Conservation (phyloP, 2,888 invertebrate genomes). For the Blastobasis lacticolella region DNA sequence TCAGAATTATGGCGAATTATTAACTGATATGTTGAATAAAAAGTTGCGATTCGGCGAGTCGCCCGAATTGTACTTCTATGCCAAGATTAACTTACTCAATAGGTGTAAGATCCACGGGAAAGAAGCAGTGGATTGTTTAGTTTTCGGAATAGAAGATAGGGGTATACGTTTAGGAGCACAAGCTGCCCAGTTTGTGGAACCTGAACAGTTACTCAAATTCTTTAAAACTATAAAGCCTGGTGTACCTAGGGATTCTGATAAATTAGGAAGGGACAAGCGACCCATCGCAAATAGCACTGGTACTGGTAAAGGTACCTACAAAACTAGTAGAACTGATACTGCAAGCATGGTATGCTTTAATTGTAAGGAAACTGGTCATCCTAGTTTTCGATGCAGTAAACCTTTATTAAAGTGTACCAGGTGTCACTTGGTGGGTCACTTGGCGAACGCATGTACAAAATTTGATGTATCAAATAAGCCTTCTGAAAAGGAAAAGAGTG, state of each 20-base stretch:
- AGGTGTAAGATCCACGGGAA: constrained; percentile 12
- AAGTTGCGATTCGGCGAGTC: not conserved
- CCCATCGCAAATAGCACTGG: too few relatives aligned
- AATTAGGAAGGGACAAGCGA: too few relatives aligned
- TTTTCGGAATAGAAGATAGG: constrained; percentile 15
- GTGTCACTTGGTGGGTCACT: too few relatives aligned
- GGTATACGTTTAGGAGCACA: constrained; percentile 14
- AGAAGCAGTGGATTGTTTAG: constrained; percentile 16
- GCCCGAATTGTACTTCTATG: constrained; percentile 11
- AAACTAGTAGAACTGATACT: too few relatives aligned
- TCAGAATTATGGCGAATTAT: constrained; percentile 15
- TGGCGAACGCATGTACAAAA: too few relatives aligned
- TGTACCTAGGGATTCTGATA: not conserved
- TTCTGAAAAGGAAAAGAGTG: too few relatives aligned
- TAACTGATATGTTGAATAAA: constrained; percentile 11
- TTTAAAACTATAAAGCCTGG: constrained; percentile 11
- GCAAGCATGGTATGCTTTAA: too few relatives aligned
- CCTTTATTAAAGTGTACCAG: too few relatives aligned
- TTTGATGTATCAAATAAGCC: too few relatives aligned
- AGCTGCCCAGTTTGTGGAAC: constrained; percentile 12
- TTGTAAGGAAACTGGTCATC: too few relatives aligned
- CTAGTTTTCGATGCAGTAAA: too few relatives aligned
- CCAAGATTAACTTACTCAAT: constrained; percentile 13
- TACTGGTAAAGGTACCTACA: too few relatives aligned
- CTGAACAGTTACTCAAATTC: constrained; percentile 14